phyloP scores from a whole-genome alignment of 2,113 vertebrate genomes.

The Heterochromis multidens region DNA sequence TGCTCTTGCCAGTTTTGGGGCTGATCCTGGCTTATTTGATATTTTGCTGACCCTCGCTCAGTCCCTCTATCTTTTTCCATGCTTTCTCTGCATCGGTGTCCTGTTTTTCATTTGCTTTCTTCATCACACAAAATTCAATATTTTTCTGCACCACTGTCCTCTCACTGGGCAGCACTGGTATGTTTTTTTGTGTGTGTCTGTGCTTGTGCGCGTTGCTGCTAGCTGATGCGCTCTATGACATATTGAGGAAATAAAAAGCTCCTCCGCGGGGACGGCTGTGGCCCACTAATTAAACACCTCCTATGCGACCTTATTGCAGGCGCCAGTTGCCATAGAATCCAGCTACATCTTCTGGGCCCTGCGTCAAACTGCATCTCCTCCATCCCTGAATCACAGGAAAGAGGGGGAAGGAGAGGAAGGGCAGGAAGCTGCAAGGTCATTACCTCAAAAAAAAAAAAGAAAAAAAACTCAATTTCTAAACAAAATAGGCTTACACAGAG shows the following conservation, averaged over 20 bases:
- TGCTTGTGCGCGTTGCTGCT: background rate
- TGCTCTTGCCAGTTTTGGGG: conserved; percentile 6
- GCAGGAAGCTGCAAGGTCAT: conserved; percentile 64
- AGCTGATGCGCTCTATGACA: conserved; percentile 70
- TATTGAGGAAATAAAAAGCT: conserved; percentile 80
- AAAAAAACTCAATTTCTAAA: conserved; percentile 46
- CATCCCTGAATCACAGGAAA: conserved; percentile 49
- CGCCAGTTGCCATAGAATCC: conserved; percentile 64
- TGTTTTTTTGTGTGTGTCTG: background rate
- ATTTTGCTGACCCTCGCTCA: background rate
- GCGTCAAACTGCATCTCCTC: conserved; percentile 66
- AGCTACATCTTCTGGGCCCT: conserved; percentile 50
- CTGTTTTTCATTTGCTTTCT: background rate
- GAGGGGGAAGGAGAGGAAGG: background rate
- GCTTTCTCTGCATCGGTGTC: background rate
- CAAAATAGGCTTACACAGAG: conserved; percentile 43
- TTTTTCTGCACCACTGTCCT: background rate
- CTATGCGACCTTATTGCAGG: conserved; percentile 73
- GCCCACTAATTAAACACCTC: conserved; percentile 81
- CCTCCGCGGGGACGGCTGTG: conserved; percentile 65
- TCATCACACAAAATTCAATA: background rate
- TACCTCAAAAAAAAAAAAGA: conserved; percentile 55
- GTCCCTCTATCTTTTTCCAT: background rate
- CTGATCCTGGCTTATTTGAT: conserved; percentile 6
- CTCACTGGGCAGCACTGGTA: background rate